Percentiles rank a stretch among this genome's conserved stretches.
Evolutionary conservation across 2,113 vertebrate genomes (phyloP).

Genomic region (Sceloporus tristichus): DNA sequence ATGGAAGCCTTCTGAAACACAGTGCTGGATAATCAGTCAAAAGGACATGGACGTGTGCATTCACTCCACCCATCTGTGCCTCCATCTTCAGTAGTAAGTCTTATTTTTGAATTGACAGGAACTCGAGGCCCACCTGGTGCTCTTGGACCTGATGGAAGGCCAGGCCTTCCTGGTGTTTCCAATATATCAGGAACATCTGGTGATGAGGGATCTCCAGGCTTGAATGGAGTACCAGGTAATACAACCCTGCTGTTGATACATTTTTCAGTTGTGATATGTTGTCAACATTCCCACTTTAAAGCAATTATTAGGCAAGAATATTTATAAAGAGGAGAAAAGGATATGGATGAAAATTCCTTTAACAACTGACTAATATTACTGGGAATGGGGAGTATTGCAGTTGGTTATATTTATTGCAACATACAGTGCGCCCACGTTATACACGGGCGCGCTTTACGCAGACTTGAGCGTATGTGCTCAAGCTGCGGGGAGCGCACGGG

Average conservation of each 20-base stretch:
- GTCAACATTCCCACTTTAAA: background rate
- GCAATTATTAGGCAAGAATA: background rate
- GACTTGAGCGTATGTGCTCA: too few species aligned
- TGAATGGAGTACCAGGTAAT: conserved; percentile 86
- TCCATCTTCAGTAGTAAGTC: conserved; percentile 32
- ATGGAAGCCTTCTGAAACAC: background rate
- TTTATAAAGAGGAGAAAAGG: background rate
- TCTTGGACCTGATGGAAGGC: conserved; percentile 81
- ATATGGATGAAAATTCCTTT: background rate
- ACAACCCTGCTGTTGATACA: background rate
- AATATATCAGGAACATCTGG: conserved; percentile 84
- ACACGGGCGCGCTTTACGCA: too few species aligned
- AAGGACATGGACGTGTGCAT: background rate
- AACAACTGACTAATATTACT: background rate
- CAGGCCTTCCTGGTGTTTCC: conserved; percentile 79
- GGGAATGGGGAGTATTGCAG: background rate
- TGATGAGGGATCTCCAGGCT: conserved; percentile 83
- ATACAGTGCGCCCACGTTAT: too few species aligned
- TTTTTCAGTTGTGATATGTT: background rate
- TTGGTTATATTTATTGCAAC: background rate
- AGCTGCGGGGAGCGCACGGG: too few species aligned
- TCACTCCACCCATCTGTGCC: background rate
- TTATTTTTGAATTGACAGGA: conserved; percentile 76
- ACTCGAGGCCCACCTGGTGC: conserved; percentile 81
- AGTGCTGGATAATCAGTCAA: background rate